A percentile compares a stretch with the other conserved stretches of the same genome.
Evolutionary conservation across 2,113 vertebrate species (phyloP).

Genomic region (Lipophrys pholis): DNA sequence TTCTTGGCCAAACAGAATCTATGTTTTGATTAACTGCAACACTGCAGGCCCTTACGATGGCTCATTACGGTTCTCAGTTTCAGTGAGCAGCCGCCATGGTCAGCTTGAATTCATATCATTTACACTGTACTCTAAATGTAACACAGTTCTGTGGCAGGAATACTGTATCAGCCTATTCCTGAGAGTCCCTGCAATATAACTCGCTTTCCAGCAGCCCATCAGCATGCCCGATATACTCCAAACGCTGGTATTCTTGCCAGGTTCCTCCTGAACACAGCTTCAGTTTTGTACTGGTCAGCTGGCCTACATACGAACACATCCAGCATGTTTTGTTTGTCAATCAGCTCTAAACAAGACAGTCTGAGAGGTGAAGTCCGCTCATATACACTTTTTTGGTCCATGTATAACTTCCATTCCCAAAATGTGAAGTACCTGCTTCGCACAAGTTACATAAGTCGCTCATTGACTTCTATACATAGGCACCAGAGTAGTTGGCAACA

Average conservation of each 20-base stretch:
- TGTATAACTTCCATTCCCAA: too few species aligned
- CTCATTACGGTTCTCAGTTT: background rate
- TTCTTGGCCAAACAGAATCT: background rate
- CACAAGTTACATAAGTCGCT: too few species aligned
- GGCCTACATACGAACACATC: conserved; percentile 14
- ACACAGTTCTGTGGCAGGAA: conserved; percentile 7
- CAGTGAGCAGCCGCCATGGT: conserved; percentile 6
- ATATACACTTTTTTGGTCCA: too few species aligned
- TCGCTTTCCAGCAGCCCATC: background rate
- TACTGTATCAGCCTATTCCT: conserved; percentile 7
- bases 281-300: background rate
- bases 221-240: background rate
- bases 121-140: conserved; percentile 1
- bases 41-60: background rate
- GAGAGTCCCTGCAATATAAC: conserved; percentile 18
- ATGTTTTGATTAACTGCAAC: background rate
- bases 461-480: too few species aligned
- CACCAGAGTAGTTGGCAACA: too few species aligned
- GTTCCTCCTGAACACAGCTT: conserved; percentile 19
- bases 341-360: conserved; percentile 16
- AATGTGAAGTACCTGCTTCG: too few species aligned
- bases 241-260: background rate
- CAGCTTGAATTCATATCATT: background rate
- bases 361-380: background rate
- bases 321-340: background rate